Evolutionary conservation across 2,113 vertebrate species (phyloP), one percentile per base, ranked within the genome.

Genomic region (Thalassoma bifasciatum): DNA sequence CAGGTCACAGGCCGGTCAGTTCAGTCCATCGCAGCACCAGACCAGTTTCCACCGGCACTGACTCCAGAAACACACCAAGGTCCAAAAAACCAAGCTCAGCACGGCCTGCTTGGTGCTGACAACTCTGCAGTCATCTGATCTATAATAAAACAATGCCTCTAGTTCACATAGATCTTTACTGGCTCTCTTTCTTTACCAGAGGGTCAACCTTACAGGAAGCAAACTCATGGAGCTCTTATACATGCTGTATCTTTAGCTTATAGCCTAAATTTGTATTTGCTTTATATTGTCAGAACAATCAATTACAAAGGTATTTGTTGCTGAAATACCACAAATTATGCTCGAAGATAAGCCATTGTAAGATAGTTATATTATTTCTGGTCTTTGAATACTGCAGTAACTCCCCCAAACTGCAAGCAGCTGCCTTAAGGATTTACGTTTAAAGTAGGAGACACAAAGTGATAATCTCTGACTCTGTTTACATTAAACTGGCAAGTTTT

Each of bases 31-130:
- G 88, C 70, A 94, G 79, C 0, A 88, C 94, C 61, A 94, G 92
- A 53, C 71, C 91, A 0, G 7, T 47, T 38, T 87, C 87, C 38
- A 84, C 89, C 66, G 52, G 81, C 58, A 42, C 83, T 23, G 83
- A 85, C 19, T 76, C 81, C 2, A 72, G 87, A 11, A 88, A 86
- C 57, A 93, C 92, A 87, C 52, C 70, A 9, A 75, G 47, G 49
- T 59, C 94, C 47, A 95, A 92, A n/a, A 82, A 86, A 56, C 58
- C 84, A 34, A 67, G 79, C 23, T 88, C 90, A 22, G 89, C 94
- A 40, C 93, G 77, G 65, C 88, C 94, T 30, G 93, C 94, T 49
- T 97, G 95, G 95, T 88, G 94, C 87, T 97, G 87, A 96, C 23
- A 51, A 21, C 17, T n/a, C 46, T 19, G 44, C 6, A 7, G 5